Percentiles rank a stretch among this genome's conserved stretches.
Conservation (phyloP, 2,797 vertebrate genomes). For the Pangasius djambal region DNA sequence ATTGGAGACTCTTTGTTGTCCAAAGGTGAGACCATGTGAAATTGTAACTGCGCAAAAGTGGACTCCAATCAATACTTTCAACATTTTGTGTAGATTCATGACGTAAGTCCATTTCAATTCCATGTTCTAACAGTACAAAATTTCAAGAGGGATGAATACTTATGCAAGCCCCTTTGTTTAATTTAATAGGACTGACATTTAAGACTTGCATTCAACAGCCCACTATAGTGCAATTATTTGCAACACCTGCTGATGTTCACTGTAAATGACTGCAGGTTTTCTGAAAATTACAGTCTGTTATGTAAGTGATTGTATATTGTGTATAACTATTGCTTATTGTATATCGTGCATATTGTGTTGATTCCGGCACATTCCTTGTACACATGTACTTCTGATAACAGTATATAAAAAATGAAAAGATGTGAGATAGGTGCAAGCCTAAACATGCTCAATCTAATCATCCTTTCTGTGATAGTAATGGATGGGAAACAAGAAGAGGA, state of each 20-base stretch:
- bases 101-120: too few species aligned
- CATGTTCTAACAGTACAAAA: neutral
- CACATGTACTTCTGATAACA: neutral
- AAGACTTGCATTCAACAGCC: neutral
- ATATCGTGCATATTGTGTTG: neutral
- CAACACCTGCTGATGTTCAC: neutral
- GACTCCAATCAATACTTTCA: too few species aligned
- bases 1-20: neutral
- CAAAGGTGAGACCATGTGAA: neutral
- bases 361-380: neutral
- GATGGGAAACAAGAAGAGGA: constrained; percentile 66
- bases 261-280: too few species aligned
- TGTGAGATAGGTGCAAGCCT: neutral
- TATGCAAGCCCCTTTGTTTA: neutral
- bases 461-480: constrained; percentile 65
- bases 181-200: neutral
- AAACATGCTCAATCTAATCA: neutral
- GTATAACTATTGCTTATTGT: neutral
- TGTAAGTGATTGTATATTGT: neutral
- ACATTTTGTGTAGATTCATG: too few species aligned
- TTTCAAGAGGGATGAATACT: neutral
- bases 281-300: too few species aligned
- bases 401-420: neutral
- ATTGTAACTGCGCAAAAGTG: neutral
- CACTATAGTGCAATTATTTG: neutral